Conservation (phyloP, 2,888 invertebrate genomes). For the Emesis furor region DNA sequence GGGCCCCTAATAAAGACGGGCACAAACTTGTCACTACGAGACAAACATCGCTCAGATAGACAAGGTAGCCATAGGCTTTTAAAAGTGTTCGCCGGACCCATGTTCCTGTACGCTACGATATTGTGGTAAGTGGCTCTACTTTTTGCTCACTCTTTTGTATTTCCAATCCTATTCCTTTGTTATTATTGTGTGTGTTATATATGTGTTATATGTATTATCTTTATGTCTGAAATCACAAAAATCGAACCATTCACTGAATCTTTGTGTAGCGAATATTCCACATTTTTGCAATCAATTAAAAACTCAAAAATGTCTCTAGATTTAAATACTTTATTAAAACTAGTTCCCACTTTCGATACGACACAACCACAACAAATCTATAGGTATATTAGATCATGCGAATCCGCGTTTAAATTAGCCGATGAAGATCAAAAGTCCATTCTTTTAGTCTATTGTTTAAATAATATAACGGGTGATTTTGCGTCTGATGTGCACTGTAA, state of each 20-base stretch:
- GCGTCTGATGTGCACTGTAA: constrained; percentile 35
- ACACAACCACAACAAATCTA: constrained; percentile 49
- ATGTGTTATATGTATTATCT: no score
- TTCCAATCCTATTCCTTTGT: not conserved
- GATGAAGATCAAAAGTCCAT: constrained; percentile 18
- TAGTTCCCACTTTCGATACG: constrained; percentile 53
- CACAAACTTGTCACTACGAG: not conserved
- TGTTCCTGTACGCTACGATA: not conserved
- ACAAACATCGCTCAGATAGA: constrained; percentile 28
- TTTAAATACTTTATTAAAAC: constrained; percentile 28
- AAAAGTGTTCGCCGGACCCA: constrained; percentile 35
- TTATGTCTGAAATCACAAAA: no score
- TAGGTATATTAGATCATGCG: constrained; percentile 54
- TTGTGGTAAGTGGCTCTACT: constrained; percentile 2
- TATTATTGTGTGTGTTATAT: not conserved
- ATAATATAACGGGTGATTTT: constrained; percentile 43
- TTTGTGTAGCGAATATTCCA: no score
- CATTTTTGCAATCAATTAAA: constrained; percentile 53
- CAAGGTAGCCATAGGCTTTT: constrained; percentile 40
- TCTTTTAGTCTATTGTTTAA: constrained; percentile 10
- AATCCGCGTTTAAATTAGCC: constrained; percentile 45
- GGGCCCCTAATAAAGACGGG: not conserved
- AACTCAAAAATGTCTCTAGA: constrained; percentile 58
- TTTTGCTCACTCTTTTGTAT: constrained; percentile 17
- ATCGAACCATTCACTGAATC: not conserved